Conservation (phyloP, 2,113 vertebrate genomes). For the Greenwoodochromis staneri region DNA sequence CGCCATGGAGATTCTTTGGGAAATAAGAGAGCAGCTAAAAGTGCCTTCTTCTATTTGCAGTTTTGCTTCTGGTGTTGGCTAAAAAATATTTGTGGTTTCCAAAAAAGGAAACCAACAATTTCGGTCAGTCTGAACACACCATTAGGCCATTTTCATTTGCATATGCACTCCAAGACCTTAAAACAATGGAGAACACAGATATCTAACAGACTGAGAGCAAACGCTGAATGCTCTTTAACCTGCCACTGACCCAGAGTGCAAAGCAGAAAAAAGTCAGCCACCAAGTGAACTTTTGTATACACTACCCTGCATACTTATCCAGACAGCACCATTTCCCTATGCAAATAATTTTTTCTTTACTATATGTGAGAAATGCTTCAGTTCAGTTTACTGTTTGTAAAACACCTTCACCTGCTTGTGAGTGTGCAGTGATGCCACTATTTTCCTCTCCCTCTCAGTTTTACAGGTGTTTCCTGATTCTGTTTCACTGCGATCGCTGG, state of each 20-base stretch:
- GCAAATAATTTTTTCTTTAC: not conserved
- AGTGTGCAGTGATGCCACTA: not conserved
- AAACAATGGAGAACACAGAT: not conserved
- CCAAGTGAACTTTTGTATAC: not conserved
- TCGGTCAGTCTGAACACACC: not conserved
- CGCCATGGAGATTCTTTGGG: not conserved
- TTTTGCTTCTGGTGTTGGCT: not conserved
- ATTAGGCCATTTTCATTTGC: not conserved
- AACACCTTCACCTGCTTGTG: not conserved
- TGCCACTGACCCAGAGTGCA: not conserved
- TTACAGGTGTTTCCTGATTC: slow-evolving; percentile 77
- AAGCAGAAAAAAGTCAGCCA: not conserved
- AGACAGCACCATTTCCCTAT: not conserved
- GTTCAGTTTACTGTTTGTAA: not conserved
- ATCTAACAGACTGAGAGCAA: not conserved
- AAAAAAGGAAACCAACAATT: not conserved
- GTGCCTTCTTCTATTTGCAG: not conserved
- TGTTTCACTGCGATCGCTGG: slow-evolving; percentile 68
- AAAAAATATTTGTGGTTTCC: not conserved
- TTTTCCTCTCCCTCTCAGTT: slow-evolving; percentile 61
- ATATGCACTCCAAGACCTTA: not conserved
- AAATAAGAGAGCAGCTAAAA: not conserved
- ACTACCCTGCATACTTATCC: not conserved
- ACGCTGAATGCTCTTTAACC: not conserved
- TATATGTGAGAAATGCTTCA: not conserved